Evolutionary conservation across 1,140 invertebrate species (phyloP), one percentile per base, ranked within the genome.

Genomic region (Oncopeltus fasciatus): DNA sequence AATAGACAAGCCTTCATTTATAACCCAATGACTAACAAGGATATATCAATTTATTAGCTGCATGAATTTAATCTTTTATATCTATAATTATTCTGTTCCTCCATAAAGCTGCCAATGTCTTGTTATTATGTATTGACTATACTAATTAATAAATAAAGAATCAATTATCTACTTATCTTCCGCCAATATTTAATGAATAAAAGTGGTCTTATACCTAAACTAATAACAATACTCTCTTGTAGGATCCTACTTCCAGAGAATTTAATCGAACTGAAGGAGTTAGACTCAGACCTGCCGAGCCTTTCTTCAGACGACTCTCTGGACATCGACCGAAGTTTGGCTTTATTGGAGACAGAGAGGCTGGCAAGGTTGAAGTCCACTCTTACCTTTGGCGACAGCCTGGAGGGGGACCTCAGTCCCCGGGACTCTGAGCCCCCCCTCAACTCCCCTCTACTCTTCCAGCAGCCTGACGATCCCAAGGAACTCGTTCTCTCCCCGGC

Each of bases 281-380:
- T 66, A 2, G 57, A 63, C 12, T 61, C 64, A 38, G 67, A 69
- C 12, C 57, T 67, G 26, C 64, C 64, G 26, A 64, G 62, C 38
- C 58, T 65, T 2, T 65, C 62, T 12, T 65, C 67, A 49, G 67
- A 69, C 29, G 63, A 66, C 57, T 63, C 46, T 31, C 66, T 66
- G 14, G 67, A 67, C 28, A 63, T 57, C 1, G 56, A 65, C 18
- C 46, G 64, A 14, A 60, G 60, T 18, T 59, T 66, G 24, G 65
- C 60, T 11, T 58, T 64, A 1, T 53, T 63, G 18, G 64, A 62
- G 43, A 31, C 49, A 12, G 65, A 67, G 57, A 20, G 65, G 14
- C 59, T 69, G 16, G 62, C 63, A 0, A 14, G 68, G 47, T 63
- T 70, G 4, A 70, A 69, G 57, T 69, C 68, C 0, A 69, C 69